These are phyloP conservation scores for Varanus salvator DNA, from an alignment of 2,113 vertebrate genomes.

Conservation along the genomic window DNA sequence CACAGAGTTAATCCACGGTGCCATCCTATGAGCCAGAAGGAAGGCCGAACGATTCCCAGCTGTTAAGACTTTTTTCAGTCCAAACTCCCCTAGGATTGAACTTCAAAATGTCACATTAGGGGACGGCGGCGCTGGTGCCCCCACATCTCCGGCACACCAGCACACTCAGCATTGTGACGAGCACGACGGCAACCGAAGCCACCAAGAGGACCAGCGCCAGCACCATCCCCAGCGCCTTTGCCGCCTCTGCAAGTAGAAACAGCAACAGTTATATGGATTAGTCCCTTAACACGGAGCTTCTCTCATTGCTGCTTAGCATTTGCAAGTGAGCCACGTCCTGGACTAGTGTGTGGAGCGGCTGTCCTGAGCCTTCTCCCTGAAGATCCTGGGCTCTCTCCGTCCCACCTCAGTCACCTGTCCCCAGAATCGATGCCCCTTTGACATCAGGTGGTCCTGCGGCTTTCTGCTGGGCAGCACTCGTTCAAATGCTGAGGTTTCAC, in stretches of 20 bases:
- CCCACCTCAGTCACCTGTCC: too few species aligned
- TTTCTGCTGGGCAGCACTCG: background rate
- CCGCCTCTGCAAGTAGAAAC: background rate
- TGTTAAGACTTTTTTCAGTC: too few species aligned
- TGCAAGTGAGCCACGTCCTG: background rate
- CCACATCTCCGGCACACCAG: background rate
- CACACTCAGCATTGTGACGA: background rate
- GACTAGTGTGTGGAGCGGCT: too few species aligned
- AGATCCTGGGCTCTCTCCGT: too few species aligned
- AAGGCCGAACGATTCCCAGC: too few species aligned
- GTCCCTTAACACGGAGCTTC: background rate
- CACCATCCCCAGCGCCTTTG: background rate
- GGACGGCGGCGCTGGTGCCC: background rate
- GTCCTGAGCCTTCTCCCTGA: too few species aligned
- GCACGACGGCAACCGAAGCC: background rate
- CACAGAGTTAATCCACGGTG: too few species aligned
- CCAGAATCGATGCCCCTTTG: background rate
- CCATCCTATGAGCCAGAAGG: too few species aligned
- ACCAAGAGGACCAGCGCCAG: background rate
- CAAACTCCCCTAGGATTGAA: background rate
- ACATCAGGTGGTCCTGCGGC: too few species aligned
- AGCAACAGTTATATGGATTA: background rate
- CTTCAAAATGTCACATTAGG: background rate
- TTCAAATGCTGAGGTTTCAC: background rate
- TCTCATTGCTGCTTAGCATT: background rate